Conservation (phyloP, 2,888 invertebrate genomes). For the Suillia variegata region DNA sequence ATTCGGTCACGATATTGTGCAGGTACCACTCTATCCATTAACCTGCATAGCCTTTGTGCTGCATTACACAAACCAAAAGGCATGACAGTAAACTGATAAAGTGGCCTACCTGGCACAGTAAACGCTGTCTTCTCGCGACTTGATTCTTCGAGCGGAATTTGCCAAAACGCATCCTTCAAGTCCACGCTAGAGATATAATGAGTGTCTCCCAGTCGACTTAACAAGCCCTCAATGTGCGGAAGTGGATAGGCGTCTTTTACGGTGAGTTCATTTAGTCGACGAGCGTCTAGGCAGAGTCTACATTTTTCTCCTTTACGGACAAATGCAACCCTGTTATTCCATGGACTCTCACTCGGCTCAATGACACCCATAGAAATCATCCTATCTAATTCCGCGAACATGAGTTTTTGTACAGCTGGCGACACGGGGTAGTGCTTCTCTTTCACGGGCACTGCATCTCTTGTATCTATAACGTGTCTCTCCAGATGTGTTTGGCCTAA, state of each 20-base stretch:
- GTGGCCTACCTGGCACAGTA: background rate
- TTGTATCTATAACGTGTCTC: background rate
- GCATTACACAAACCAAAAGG: slow-evolving; percentile 15
- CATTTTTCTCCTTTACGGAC: background rate
- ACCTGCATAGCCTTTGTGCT: slow-evolving; percentile 20
- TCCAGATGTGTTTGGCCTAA: background rate
- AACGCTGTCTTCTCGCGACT: background rate
- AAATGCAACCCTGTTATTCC: background rate
- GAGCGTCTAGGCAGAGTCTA: background rate
- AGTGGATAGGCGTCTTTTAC: slow-evolving; percentile 1
- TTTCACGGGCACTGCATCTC: background rate
- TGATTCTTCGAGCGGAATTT: slow-evolving; percentile 16
- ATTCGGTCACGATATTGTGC: background rate
- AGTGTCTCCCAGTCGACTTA: background rate
- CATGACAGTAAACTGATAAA: slow-evolving; percentile 11
- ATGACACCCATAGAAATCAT: background rate
- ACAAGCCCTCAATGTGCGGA: background rate
- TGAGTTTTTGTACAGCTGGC: background rate
- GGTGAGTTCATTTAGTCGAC: background rate
- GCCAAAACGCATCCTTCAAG: slow-evolving; percentile 5
- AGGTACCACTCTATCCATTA: slow-evolving; percentile 24
- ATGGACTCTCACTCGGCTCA: background rate
- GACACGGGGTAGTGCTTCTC: background rate
- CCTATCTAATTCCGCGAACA: background rate
- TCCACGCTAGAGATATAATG: background rate